Evolutionary conservation across 2,888 invertebrate species (phyloP), one percentile per base, ranked within the genome.

Genomic region (Xylophagus ater): DNA sequence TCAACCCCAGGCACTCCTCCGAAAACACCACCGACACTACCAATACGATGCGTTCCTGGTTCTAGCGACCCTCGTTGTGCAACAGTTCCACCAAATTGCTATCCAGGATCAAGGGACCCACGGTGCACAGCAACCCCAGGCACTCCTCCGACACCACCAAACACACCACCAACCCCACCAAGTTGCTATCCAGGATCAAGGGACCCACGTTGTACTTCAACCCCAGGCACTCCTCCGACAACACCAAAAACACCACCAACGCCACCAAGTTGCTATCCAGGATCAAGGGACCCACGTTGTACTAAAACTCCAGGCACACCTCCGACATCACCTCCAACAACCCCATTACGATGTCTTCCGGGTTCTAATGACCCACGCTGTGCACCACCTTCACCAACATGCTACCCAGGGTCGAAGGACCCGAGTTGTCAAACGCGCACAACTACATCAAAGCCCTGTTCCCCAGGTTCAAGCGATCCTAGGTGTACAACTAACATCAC

Each of bases 301-400:
- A n/a, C n/a, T n/a, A n/a, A n/a, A n/a, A n/a, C n/a, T n/a, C n/a
- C n/a, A n/a, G n/a, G n/a, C n/a, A n/a, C n/a, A n/a, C n/a, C 34
- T 3, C 38, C 55, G 53, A 12, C 48, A 38, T 15, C 49, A 48
- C 23, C 47, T 50, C 14, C 48, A 26, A 28, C n/a, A n/a, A n/a
- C n/a, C n/a, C 26, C 18, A 25, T 9, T 17, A 7, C 15, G 36
- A 0, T 65, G 62, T 33, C 64, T 51, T 35, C 64, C 62, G 2
- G 63, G 61, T 9, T 55, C 55, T 7, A 42, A 35, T 4, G 60
- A 61, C 43, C 57, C 58, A 3, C 47, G 59, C 12, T 62, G 59
- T 34, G 56, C 59, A n/a, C 43, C 20, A 28, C 2, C 18, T 8
- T 23, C 12, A 19, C 34, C 47, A 14, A 43, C 19, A 24, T 46